These are phyloP conservation scores for Incurvaria masculella DNA, from an alignment of 2,888 invertebrate species.

Conservation along the genomic window DNA sequence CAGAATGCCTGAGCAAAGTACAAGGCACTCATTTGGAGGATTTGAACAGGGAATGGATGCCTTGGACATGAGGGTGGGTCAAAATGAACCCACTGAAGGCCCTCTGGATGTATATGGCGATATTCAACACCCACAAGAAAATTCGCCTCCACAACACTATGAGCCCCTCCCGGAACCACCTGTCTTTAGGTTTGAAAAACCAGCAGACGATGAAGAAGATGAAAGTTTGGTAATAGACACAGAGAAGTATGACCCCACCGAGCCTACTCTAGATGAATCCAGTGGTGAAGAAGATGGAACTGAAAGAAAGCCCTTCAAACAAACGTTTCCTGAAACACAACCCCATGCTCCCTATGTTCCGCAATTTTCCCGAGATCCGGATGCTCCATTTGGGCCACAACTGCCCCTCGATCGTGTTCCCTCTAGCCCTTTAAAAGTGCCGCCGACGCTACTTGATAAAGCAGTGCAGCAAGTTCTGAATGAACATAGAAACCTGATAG, in stretches of 20 bases:
- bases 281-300: slow-evolving; percentile 27
- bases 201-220: slow-evolving; percentile 40
- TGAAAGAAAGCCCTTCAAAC: too few species aligned
- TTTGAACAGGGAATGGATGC: slow-evolving; percentile 27
- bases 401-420: neutral
- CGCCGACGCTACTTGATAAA: slow-evolving; percentile 29
- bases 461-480: slow-evolving; percentile 38
- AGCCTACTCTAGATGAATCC: slow-evolving; percentile 46
- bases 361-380: too few species aligned
- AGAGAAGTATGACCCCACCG: slow-evolving; percentile 56
- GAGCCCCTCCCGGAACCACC: slow-evolving; percentile 25
- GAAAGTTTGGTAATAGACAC: slow-evolving; percentile 59
- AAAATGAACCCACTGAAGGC: slow-evolving; percentile 26
- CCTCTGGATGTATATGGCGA: slow-evolving; percentile 63
- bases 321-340: too few species aligned
- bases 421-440: slow-evolving; percentile 23
- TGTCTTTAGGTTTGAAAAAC: slow-evolving; percentile 31
- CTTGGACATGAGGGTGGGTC: slow-evolving; percentile 33
- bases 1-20: too few species aligned
- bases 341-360: too few species aligned
- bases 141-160: slow-evolving; percentile 16
- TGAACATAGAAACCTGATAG: slow-evolving; percentile 34
- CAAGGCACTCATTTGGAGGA: slow-evolving; percentile 31
- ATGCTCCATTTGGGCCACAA: neutral
- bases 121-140: slow-evolving; percentile 40